These are phyloP conservation scores for Athetis lepigone DNA, from an alignment of 2,888 invertebrate species.

Conservation along the genomic window DNA sequence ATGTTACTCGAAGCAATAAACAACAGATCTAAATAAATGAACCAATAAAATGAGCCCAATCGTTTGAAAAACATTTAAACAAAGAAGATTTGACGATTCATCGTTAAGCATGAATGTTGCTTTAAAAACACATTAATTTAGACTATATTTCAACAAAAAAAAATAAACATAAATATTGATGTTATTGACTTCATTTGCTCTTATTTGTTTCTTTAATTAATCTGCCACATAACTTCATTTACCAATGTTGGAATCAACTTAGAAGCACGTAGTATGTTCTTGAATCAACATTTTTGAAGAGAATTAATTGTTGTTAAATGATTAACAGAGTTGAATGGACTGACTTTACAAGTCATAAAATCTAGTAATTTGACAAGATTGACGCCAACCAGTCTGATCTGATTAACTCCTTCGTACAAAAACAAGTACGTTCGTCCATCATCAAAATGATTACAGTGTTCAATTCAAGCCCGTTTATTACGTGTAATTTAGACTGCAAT, in stretches of 20 bases:
- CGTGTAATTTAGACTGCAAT: conserved; percentile 62
- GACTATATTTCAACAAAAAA: background rate
- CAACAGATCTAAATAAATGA: conserved; percentile 56
- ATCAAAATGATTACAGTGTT: conserved; percentile 71
- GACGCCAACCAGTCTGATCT: conserved; percentile 69
- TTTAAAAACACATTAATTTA: conserved; percentile 24
- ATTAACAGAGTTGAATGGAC: conserved; percentile 27
- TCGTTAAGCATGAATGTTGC: conserved; percentile 3
- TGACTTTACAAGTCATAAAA: conserved; percentile 44
- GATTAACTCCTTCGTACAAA: conserved; percentile 68
- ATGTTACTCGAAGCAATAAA: conserved; percentile 69
- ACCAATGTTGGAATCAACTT: background rate
- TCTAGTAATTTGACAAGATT: conserved; percentile 64
- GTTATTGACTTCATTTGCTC: conserved; percentile 24
- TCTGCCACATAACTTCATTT: conserved; percentile 27
- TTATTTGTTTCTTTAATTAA: conserved; percentile 25
- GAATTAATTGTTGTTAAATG: conserved; percentile 13
- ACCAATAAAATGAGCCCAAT: conserved; percentile 18
- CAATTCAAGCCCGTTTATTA: conserved; percentile 67
- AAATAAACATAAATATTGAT: conserved; percentile 19
- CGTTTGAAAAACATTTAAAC: conserved; percentile 30
- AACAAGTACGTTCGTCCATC: conserved; percentile 67
- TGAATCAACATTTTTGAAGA: background rate
- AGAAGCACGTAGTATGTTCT: background rate
- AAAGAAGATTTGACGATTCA: conserved; percentile 22